Evolutionary conservation across 64 coral and sea anemone species (phyloP).

Genomic region (Dendronephthya gigantea): DNA sequence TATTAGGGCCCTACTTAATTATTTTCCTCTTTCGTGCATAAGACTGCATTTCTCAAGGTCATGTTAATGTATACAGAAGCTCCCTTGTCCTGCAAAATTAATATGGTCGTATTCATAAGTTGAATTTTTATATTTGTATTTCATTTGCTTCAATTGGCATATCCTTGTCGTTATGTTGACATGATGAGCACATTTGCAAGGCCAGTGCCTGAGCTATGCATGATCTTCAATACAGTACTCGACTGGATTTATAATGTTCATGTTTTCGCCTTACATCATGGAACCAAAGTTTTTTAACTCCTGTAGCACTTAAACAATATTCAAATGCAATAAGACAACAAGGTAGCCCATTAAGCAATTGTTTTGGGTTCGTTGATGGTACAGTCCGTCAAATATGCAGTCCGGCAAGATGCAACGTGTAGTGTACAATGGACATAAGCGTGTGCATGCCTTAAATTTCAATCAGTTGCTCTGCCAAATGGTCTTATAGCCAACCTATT

Average conservation of each 20-base stretch:
- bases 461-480: neutral
- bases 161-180: neutral
- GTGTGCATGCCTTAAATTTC: neutral
- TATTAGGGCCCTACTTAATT: too few species aligned
- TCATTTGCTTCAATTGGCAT: too few species aligned
- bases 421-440: neutral
- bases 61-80: too few species aligned
- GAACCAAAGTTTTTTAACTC: neutral
- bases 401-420: neutral
- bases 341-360: neutral
- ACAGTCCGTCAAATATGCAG: neutral
- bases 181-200: neutral
- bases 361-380: slow-evolving; percentile 2
- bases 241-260: neutral
- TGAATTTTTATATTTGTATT: too few species aligned
- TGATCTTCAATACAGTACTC: neutral
- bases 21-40: too few species aligned
- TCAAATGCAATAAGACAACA: neutral
- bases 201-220: neutral
- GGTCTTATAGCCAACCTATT: neutral
- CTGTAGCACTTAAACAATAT: neutral
- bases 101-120: too few species aligned
- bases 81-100: too few species aligned
- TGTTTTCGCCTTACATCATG: neutral
- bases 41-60: too few species aligned